Conservation (phyloP, 2,888 invertebrate species). For the Strigamia maritima region DNA sequence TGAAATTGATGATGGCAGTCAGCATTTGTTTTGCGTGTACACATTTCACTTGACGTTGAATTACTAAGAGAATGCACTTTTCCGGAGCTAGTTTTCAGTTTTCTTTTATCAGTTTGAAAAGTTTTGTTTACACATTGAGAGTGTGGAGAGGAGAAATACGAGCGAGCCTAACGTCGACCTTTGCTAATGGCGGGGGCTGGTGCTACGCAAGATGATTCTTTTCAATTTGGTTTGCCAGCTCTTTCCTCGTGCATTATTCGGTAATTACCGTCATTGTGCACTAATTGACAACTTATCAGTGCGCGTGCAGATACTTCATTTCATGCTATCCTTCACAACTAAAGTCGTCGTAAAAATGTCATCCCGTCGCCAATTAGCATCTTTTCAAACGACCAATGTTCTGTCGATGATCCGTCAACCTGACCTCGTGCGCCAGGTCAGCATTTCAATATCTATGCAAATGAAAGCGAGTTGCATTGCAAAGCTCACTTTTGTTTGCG, state of each 20-base stretch:
- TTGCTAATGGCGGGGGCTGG: conserved; percentile 1
- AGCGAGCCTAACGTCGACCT: conserved; percentile 7
- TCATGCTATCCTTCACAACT: neutral
- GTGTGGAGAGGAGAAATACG: neutral
- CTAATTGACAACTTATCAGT: conserved; percentile 32
- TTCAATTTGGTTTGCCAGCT: conserved; percentile 30
- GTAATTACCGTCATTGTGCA: conserved; percentile 32
- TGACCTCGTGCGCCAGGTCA: neutral
- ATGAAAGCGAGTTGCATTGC: neutral
- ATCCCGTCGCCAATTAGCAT: conserved; percentile 11
- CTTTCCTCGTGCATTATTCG: conserved; percentile 26
- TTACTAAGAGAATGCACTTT: too few relatives aligned
- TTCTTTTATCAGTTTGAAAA: neutral
- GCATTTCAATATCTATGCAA: conserved; percentile 9
- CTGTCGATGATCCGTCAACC: conserved; percentile 24
- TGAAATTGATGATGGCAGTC: too few relatives aligned
- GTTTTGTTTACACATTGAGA: neutral
- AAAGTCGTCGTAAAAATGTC: conserved; percentile 28
- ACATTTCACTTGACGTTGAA: too few relatives aligned
- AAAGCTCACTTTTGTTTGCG: too few relatives aligned
- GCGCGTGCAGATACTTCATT: conserved; percentile 12
- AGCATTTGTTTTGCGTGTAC: too few relatives aligned
- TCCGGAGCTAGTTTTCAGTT: too few relatives aligned
- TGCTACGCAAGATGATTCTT: conserved; percentile 16
- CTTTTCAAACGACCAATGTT: neutral